Conservation (phyloP, 2,113 vertebrate species). For the Cyphomyrus discorhynchus region DNA sequence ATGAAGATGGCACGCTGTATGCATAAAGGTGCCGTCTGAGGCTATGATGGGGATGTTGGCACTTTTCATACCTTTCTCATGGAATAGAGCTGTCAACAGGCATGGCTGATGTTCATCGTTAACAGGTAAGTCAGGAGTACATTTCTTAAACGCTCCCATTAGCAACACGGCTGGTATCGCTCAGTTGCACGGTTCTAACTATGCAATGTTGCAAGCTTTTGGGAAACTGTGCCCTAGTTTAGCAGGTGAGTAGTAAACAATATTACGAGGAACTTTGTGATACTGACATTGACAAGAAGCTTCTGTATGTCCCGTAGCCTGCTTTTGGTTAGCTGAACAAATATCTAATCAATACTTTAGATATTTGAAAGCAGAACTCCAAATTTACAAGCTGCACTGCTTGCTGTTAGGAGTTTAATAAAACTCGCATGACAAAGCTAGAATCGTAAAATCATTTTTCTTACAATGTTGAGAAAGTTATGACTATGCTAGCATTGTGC, state of each 20-base stretch:
- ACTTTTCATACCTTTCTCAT: not conserved
- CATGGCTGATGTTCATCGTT: not conserved
- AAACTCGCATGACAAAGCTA: not conserved
- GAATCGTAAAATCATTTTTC: not conserved
- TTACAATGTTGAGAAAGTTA: not conserved
- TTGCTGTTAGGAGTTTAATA: not conserved
- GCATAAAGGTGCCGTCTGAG: not conserved
- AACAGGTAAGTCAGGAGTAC: not conserved
- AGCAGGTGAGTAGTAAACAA: not conserved
- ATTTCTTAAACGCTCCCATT: not conserved
- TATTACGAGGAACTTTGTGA: not conserved
- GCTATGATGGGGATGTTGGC: no score
- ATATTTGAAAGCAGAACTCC: not conserved
- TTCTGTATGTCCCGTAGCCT: not conserved
- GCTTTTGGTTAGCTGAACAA: not conserved
- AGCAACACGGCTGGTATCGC: not conserved
- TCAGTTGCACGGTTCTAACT: not conserved
- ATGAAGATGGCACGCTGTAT: not conserved
- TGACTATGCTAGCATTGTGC: not conserved
- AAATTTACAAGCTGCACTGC: not conserved
- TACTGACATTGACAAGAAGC: not conserved
- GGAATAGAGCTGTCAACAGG: not conserved
- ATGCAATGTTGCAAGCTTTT: not conserved
- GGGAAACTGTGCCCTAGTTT: not conserved
- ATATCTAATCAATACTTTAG: not conserved